Evolutionary conservation across 2,113 vertebrate genomes (phyloP).

Genomic region (Gobiocypris rarus): DNA sequence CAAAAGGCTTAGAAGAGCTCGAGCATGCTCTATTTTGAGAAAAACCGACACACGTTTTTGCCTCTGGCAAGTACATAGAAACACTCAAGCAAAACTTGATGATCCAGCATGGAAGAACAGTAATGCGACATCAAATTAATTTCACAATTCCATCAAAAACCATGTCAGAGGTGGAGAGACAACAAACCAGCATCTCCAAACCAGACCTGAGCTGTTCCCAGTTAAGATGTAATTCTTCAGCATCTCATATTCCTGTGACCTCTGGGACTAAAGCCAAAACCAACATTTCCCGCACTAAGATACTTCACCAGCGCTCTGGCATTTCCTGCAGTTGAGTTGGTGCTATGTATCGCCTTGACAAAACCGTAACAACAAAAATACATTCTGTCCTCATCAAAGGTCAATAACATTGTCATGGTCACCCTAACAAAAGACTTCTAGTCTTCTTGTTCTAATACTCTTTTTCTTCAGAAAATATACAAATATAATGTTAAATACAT

Average conservation of each 20-base stretch:
- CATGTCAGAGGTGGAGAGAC: background rate
- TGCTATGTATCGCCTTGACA: background rate
- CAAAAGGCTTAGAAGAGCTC: slow-evolving; percentile 22
- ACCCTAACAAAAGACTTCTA: background rate
- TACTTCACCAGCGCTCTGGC: slow-evolving; percentile 14
- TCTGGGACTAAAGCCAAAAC: slow-evolving; percentile 6
- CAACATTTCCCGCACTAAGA: slow-evolving; percentile 6
- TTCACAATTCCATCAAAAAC: background rate
- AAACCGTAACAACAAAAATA: background rate
- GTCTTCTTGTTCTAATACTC: background rate
- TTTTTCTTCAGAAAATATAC: background rate
- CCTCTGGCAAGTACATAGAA: slow-evolving; percentile 18
- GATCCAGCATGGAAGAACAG: background rate
- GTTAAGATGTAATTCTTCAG: background rate
- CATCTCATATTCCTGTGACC: slow-evolving; percentile 17
- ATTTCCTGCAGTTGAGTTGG: slow-evolving; percentile 16
- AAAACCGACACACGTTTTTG: slow-evolving; percentile 23
- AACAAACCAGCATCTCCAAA: background rate
- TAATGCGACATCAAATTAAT: background rate
- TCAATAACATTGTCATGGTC: background rate
- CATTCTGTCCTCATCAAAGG: background rate
- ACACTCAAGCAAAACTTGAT: slow-evolving; percentile 28
- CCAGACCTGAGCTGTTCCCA: slow-evolving; percentile 19
- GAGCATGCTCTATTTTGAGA: slow-evolving; percentile 21
- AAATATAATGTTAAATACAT: too few relatives aligned